Conservation (phyloP, 2,888 invertebrate genomes). For the Sceliomorpha sp. region DNA sequence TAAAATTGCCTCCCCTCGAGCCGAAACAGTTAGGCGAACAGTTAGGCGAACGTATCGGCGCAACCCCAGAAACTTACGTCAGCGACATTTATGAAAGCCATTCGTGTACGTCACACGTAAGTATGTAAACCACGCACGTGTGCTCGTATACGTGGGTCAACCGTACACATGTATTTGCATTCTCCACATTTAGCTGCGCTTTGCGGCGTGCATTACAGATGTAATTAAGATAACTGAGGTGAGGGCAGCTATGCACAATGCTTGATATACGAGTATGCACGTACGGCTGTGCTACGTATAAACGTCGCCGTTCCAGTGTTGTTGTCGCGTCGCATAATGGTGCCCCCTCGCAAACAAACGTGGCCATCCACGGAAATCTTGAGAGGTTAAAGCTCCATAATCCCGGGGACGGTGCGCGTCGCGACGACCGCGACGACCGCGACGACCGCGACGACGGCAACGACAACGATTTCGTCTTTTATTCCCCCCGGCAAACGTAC, state of each 20-base stretch:
- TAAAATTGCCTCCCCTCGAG: constrained; percentile 24
- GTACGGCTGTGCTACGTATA: constrained; percentile 64
- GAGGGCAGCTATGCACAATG: constrained; percentile 78
- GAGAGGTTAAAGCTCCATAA: constrained; percentile 44
- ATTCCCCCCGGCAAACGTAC: constrained; percentile 8
- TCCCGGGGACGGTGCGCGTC: constrained; percentile 23
- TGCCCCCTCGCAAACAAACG: constrained; percentile 44
- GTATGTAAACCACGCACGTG: constrained; percentile 32
- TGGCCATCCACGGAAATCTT: constrained; percentile 67
- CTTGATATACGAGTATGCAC: constrained; percentile 73
- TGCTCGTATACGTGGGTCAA: constrained; percentile 23
- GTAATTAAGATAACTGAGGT: constrained; percentile 79
- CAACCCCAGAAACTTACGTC: constrained; percentile 27
- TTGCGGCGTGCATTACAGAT: constrained; percentile 78
- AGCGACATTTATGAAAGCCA: constrained; percentile 35
- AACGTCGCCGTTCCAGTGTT: constrained; percentile 45
- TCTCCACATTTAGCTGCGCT: constrained; percentile 55
- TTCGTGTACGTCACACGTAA: no score
- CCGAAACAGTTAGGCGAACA: constrained; percentile 28
- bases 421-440: constrained; percentile 11
- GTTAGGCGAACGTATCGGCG: constrained; percentile 58
- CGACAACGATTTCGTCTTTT: constrained; percentile 19
- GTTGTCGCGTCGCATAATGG: constrained; percentile 66
- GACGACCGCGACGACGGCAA: constrained; percentile 5
- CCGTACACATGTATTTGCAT: constrained; percentile 56